phyloP scores from a whole-genome alignment of 2,888 invertebrate species.

The Drosophila kambysellisi region DNA sequence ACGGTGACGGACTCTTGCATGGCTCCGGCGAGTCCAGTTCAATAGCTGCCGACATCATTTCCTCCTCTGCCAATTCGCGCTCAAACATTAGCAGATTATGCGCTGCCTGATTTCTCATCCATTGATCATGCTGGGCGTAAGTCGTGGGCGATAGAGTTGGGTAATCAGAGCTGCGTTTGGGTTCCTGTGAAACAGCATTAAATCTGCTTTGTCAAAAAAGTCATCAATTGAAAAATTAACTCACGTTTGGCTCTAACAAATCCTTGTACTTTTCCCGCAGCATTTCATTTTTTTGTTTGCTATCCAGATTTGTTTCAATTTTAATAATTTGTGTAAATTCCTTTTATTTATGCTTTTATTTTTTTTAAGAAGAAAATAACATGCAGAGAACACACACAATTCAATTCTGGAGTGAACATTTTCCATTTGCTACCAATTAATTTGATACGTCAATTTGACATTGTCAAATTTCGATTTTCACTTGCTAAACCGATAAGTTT shows the following conservation, averaged over 20 bases:
- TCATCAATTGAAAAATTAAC: not conserved
- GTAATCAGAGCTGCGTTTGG: not conserved
- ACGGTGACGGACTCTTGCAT: not conserved
- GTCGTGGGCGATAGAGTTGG: not conserved
- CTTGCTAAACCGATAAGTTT: not conserved
- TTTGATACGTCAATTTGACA: not conserved
- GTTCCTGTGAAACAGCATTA: not conserved
- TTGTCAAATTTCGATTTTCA: not conserved
- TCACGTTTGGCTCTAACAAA: not conserved
- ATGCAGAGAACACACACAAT: not conserved
- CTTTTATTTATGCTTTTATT: not conserved
- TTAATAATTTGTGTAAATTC: not conserved
- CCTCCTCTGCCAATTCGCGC: not conserved
- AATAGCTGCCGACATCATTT: not conserved
- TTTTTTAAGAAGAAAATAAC: not conserved
- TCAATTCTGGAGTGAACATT: not conserved
- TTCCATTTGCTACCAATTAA: not conserved
- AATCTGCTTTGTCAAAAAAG: not conserved
- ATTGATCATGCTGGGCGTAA: not conserved
- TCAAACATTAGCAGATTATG: not conserved
- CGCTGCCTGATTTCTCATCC: constrained; percentile 1
- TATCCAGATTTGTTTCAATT: not conserved
- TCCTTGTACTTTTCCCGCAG: not conserved
- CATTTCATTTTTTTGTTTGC: not conserved
- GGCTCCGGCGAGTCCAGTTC: not conserved